Conservation (phyloP, 2,113 vertebrate species). For the Colius striatus region DNA sequence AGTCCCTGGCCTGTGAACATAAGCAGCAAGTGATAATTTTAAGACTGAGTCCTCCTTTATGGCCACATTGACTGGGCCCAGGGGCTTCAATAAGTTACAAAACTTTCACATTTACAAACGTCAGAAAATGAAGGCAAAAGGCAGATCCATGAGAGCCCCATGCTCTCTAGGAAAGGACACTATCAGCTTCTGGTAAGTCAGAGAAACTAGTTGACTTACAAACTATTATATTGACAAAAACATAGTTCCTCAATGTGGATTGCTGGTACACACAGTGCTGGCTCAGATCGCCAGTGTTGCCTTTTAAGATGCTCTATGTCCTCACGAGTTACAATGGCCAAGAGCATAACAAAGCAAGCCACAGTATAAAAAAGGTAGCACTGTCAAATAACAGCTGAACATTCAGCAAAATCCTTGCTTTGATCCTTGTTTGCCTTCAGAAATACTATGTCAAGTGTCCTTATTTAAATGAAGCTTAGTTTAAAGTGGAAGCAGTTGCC, state of each 20-base stretch:
- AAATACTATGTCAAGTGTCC: neutral
- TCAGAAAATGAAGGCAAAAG: neutral
- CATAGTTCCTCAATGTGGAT: slow-evolving; percentile 71
- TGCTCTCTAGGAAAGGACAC: neutral
- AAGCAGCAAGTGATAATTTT: neutral
- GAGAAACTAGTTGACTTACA: slow-evolving; percentile 66
- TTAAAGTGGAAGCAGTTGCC: neutral
- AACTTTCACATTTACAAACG: neutral
- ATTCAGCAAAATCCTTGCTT: neutral
- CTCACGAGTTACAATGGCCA: neutral
- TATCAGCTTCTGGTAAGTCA: neutral
- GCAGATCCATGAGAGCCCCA: neutral
- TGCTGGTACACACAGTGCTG: slow-evolving; percentile 56
- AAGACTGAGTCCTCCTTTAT: neutral
- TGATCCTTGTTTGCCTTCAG: slow-evolving; percentile 7
- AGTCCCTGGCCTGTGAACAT: neutral
- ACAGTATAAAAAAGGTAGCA: neutral
- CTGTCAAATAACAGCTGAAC: neutral
- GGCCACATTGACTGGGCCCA: neutral
- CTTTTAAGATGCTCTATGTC: neutral
- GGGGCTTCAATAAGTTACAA: neutral
- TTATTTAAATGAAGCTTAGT: neutral
- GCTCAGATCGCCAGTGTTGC: neutral
- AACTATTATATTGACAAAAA: slow-evolving; percentile 73
- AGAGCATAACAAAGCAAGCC: neutral